phyloP scores from a whole-genome alignment of 2,888 invertebrate species.

The Rhamnusium bicolor region DNA sequence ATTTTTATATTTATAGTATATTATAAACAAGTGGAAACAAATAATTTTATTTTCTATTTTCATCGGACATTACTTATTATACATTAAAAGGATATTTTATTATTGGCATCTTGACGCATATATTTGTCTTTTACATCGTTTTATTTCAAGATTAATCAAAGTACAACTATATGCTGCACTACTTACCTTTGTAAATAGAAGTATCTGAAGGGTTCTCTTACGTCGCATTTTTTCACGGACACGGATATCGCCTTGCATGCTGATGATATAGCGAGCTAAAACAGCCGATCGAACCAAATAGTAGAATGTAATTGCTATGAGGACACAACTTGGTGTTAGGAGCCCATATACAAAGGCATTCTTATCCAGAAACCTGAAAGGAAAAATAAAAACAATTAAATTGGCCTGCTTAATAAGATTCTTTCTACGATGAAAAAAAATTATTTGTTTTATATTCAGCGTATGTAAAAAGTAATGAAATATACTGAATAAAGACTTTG shows the following conservation, averaged over 20 bases:
- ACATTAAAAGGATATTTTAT: too few relatives aligned
- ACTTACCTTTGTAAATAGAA: conserved; percentile 75
- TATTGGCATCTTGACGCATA: too few relatives aligned
- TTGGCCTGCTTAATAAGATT: too few relatives aligned
- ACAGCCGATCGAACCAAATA: conserved; percentile 72
- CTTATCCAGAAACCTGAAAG: conserved; percentile 74
- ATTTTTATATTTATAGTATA: too few relatives aligned
- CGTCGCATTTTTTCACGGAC: conserved; percentile 76
- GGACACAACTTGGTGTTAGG: conserved; percentile 66
- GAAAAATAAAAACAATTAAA: conserved; percentile 54
- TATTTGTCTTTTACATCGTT: too few relatives aligned
- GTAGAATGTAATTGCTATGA: conserved; percentile 58
- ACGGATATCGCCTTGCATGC: conserved; percentile 75
- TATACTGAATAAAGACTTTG: too few relatives aligned
- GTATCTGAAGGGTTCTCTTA: conserved; percentile 75
- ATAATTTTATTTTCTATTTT: too few relatives aligned
- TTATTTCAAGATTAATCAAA: not conserved
- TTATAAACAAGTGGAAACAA: too few relatives aligned
- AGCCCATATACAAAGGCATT: conserved; percentile 73
- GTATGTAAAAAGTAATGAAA: too few relatives aligned
- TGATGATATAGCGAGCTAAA: conserved; percentile 75
- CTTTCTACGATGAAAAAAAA: too few relatives aligned
- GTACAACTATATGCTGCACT: not conserved
- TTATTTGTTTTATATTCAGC: too few relatives aligned
- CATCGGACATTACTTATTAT: too few relatives aligned